These are phyloP conservation scores for Trichosurus vulpecula DNA, from an alignment of 2,797 vertebrate genomes.

Conservation along the genomic window DNA sequence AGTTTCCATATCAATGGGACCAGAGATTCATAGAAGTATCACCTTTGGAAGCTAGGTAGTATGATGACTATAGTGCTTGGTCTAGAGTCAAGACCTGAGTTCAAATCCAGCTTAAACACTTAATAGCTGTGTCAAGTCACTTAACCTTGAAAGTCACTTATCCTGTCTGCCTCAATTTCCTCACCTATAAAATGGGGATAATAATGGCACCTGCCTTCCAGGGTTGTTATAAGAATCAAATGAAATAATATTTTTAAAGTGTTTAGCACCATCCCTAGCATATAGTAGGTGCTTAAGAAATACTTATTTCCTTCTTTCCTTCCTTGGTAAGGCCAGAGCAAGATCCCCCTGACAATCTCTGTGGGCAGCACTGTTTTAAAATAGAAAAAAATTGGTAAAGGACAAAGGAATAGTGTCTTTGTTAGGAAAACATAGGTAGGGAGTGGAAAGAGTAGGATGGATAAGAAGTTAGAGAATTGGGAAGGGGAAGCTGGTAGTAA, in stretches of 20 bases:
- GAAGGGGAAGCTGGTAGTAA: background rate
- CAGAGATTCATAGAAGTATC: background rate
- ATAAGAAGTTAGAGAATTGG: background rate
- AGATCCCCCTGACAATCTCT: background rate
- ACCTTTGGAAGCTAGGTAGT: background rate
- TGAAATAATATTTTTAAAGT: background rate
- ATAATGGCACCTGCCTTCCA: background rate
- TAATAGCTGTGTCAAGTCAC: background rate
- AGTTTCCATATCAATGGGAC: too few species aligned
- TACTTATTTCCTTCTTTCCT: background rate
- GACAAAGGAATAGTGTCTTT: background rate
- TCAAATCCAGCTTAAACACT: background rate
- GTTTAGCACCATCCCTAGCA: background rate
- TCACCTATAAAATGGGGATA: background rate
- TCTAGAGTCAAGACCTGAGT: background rate
- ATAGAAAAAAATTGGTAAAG: background rate
- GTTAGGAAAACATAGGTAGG: background rate
- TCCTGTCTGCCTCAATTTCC: background rate
- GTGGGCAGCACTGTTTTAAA: background rate
- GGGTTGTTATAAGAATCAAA: background rate
- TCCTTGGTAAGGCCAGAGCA: background rate
- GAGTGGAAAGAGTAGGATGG: background rate
- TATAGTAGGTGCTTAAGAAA: background rate
- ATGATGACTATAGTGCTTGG: background rate
- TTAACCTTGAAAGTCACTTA: background rate